Conservation (phyloP, 53 echinoderm and acorn worm genomes). For the Holothuria leucospilota region DNA sequence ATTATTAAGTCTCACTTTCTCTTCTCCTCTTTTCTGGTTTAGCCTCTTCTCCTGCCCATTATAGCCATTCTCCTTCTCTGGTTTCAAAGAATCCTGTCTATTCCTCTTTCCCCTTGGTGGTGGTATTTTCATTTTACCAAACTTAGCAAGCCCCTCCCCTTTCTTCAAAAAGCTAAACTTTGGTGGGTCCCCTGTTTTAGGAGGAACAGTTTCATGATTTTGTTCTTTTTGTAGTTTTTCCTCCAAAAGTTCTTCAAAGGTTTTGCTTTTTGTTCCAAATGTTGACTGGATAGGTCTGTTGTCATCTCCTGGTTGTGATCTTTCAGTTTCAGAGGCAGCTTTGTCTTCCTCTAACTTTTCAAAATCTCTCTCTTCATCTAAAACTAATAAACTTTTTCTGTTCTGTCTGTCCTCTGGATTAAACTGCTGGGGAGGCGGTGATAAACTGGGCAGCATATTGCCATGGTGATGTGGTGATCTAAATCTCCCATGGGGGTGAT, state of each 20-base stretch:
- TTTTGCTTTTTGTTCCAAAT: slow-evolving; percentile 68
- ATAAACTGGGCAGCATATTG: too few species aligned
- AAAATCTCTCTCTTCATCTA: too few species aligned
- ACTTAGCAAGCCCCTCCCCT: slow-evolving; percentile 85
- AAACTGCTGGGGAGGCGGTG: too few species aligned
- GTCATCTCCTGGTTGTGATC: slow-evolving; percentile 25
- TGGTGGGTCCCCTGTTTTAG: not conserved
- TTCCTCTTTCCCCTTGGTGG: not conserved
- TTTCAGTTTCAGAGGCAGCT: too few species aligned
- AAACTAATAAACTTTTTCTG: too few species aligned
- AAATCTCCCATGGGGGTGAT: too few species aligned
- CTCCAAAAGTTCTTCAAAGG: slow-evolving; percentile 92
- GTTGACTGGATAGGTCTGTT: slow-evolving; percentile 69
- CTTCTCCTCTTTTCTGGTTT: too few species aligned
- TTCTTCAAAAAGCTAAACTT: slow-evolving; percentile 73
- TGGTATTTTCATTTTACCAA: slow-evolving; percentile 58
- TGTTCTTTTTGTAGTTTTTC: slow-evolving; percentile 68
- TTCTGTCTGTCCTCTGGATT: too few species aligned
- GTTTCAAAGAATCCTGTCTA: not conserved
- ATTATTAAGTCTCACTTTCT: too few species aligned
- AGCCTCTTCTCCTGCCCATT: too few species aligned
- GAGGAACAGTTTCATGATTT: slow-evolving; percentile 38
- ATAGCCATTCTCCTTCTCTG: not conserved
- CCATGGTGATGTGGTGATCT: too few species aligned
- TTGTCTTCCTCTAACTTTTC: too few species aligned